Evolutionary conservation across 2,797 vertebrate genomes (phyloP), one percentile per base, ranked within the genome.

Genomic region (Carapus acus): DNA sequence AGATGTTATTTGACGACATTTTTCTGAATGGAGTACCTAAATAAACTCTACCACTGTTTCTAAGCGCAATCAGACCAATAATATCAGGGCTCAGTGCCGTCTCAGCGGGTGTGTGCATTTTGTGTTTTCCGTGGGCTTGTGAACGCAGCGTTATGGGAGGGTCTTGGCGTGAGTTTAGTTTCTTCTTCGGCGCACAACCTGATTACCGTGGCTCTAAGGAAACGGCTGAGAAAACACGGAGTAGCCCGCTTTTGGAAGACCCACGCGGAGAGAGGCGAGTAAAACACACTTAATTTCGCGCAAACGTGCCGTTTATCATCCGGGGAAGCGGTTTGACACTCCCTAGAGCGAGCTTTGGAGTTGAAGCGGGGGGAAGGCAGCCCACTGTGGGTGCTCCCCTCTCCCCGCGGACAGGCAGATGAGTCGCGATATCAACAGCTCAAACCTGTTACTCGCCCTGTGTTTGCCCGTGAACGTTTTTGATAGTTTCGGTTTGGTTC

Each of bases 131-230:
- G 23, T 47, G 58, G 6, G 3, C 17, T 1, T n/a, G 0, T 70
- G 63, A 82, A 83, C 0, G 74, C 73, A 43, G 3, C 76, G 19
- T 5, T 3, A 54, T 69, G 86, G 87, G 87, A 44, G 85, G 77
- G 62, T 59, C 78, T 60, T 64, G 24, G 69, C 43, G 36, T 69
- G 62, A 41, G 55, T 23, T 63, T 7, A 47, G 40, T 51, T 55
- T 34, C 65, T 65, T 36, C 31, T 17, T 59, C 65, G 12, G 19
- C 27, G 22, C 18, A 50, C 50, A 24, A 49, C 55, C 55, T 54
- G 65, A 56, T 24, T 29, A 58, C 64, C 24, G 64, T 69, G 49
- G 57, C 69, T 62, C 42, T 6, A 23, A 29, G 29, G 48, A 23
- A 62, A 63, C 36, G 54, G 43, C 53, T 15, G 22, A 7, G 8